Conservation (phyloP, 2,888 invertebrate species). For the Aphelenchoides bicaudatus region DNA sequence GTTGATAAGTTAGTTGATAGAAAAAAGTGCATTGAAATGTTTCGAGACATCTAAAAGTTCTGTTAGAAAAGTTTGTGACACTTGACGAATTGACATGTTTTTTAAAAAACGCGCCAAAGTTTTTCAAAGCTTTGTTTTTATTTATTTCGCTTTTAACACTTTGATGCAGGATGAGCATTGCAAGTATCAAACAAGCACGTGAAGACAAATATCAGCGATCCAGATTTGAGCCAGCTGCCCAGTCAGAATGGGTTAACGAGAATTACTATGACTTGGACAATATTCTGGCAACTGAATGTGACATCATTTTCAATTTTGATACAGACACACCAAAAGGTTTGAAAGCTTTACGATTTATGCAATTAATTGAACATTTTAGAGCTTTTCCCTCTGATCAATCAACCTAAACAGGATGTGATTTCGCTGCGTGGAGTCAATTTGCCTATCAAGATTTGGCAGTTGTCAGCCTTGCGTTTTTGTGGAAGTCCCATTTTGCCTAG, state of each 20-base stretch:
- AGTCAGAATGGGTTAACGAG: neutral
- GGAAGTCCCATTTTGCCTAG: too few relatives aligned
- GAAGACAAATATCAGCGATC: neutral
- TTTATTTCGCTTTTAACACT: too few relatives aligned
- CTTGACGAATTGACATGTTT: too few relatives aligned
- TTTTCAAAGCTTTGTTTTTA: too few relatives aligned
- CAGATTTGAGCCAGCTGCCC: neutral
- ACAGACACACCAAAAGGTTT: constrained; percentile 6
- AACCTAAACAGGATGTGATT: neutral
- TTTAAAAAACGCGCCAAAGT: too few relatives aligned
- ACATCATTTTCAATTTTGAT: neutral
- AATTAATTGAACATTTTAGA: neutral
- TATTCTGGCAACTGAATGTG: neutral
- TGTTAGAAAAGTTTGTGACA: too few relatives aligned
- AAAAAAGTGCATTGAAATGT: too few relatives aligned
- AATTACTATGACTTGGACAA: constrained; percentile 13
- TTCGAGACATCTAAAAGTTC: too few relatives aligned
- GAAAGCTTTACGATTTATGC: neutral
- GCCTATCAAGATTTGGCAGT: constrained; percentile 2
- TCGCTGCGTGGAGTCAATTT: neutral
- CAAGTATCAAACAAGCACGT: neutral
- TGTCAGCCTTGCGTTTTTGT: too few relatives aligned
- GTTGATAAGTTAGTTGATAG: too few relatives aligned
- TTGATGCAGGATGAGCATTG: constrained; percentile 15
- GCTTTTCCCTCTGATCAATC: neutral